phyloP scores from a whole-genome alignment of 2,888 invertebrate genomes.

The Diaphora mendica region DNA sequence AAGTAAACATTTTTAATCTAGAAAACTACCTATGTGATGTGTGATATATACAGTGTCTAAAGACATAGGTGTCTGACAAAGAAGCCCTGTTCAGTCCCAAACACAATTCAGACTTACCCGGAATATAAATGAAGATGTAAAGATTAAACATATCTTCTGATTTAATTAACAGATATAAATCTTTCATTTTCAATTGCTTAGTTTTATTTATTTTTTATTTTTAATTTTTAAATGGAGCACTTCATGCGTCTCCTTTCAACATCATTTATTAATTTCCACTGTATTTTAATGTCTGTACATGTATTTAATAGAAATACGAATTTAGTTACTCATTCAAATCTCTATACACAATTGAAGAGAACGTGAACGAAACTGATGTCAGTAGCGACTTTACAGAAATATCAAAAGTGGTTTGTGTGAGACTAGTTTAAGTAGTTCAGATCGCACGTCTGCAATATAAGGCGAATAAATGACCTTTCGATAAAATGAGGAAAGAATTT shows the following conservation, averaged over 20 bases:
- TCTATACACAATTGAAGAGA: no score
- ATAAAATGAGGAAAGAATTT: conserved; percentile 78
- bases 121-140: background rate
- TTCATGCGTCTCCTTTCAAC: no score
- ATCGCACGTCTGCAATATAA: conserved; percentile 69
- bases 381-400: background rate
- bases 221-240: no score
- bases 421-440: conserved; percentile 38
- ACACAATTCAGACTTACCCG: background rate
- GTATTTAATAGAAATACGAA: no score
- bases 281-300: no score
- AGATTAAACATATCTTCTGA: background rate
- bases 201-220: no score
- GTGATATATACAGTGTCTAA: background rate
- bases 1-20: background rate
- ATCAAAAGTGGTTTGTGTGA: conserved; percentile 39
- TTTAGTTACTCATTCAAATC: no score
- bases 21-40: background rate
- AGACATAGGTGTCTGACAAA: background rate
- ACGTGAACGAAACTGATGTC: background rate
- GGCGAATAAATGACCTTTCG: conserved; percentile 76
- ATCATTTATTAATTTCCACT: no score
- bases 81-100: background rate
- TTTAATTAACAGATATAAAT: no score
- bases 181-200: no score